Conservation (phyloP, 2,888 invertebrate species). For the Encarsia formosa region DNA sequence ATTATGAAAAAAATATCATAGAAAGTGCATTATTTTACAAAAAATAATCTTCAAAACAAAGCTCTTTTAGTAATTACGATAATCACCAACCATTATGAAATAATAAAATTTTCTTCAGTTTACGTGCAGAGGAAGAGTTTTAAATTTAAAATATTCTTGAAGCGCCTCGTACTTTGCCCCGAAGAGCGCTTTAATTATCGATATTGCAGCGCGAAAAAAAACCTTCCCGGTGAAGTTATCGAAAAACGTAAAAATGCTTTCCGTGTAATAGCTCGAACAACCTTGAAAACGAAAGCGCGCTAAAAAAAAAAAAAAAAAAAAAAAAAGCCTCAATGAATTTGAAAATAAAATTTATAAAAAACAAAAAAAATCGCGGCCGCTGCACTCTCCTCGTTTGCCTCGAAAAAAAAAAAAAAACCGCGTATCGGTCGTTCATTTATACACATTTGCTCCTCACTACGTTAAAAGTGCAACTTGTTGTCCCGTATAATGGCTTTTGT, state of each 20-base stretch:
- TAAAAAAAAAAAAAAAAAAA: too few species aligned
- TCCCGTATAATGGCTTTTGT: conserved; percentile 9
- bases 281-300: background rate
- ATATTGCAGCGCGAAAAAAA: background rate
- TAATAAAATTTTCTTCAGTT: too few species aligned
- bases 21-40: too few species aligned
- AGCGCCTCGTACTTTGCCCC: too few species aligned
- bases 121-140: too few species aligned
- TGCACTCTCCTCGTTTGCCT: too few species aligned
- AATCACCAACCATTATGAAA: too few species aligned
- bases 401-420: background rate
- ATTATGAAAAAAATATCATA: too few species aligned
- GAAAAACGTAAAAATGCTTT: conserved; percentile 9
- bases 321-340: background rate
- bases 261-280: conserved; percentile 24
- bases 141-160: too few species aligned
- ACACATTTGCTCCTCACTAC: conserved; percentile 4
- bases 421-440: conserved; percentile 1
- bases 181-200: too few species aligned
- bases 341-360: conserved; percentile 11
- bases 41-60: too few species aligned
- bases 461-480: conserved; percentile 14
- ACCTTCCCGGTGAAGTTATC: background rate
- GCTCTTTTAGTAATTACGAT: too few species aligned
- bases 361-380: background rate